Base-by-base conservation (phyloP, 2,797 vertebrate genomes). In the Nannoperca australis region DNA sequence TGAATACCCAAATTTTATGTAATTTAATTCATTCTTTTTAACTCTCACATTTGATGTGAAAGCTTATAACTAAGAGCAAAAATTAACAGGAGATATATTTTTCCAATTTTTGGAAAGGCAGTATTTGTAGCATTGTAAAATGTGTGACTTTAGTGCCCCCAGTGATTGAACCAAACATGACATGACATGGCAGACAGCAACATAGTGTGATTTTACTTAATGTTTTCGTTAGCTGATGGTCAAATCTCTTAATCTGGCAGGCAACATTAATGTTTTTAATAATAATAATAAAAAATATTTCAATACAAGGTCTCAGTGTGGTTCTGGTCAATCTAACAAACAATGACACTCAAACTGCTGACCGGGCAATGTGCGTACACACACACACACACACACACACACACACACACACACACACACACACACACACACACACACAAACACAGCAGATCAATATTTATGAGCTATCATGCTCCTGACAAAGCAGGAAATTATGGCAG, bases 371-470 rank as follows among this genome's bases (percentile, higher is more conserved):
- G 55, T 0, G 12, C 17, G 53, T 13, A 42, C 11, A 47, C 44
- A 47, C 60, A 50, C 42, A 50, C 56, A 69, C 76, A 66, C 67
- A 65, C 13, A 56, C 32, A 58, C 68, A 55, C 54, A 67, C 50
- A 55, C 82, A 59, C 72, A 47, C 60, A 60, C 30, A 60, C 53
- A 63, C 60, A 73, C 53, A 70, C 38, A 54, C 67, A 80, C 55
- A 70, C 54, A 70, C 27, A 56, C 50, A 73, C 27, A 34, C 38
- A 74, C 59, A 55, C 61, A 78, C 14, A 84, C 3, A 74, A 22
- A 13, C 45, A 56, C 60, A 53, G 34, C 66, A 62, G 70, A 89
- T 90, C 82, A 84, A 91, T 86, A 82, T 88, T 90, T 86, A 89
- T 89, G 78, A 72, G 78, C 74, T 34, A 70, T 72, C 42, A 69